A percentile compares a stretch with the other conserved stretches of the same genome.
phyloP scores from a whole-genome alignment of 2,888 invertebrate genomes.

The Mantis religiosa region DNA sequence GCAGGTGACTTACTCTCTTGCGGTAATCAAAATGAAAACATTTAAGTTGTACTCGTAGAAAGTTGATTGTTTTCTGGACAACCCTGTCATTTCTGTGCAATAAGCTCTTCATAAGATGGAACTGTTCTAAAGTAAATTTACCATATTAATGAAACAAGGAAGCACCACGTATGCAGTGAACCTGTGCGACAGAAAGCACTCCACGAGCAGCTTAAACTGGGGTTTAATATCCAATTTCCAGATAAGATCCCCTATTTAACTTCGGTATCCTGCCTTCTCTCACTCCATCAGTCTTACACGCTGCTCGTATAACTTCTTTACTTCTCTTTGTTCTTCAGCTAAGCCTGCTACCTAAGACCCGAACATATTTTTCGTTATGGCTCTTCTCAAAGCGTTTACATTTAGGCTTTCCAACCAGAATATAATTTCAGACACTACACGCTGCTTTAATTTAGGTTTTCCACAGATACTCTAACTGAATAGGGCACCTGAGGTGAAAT shows the following conservation, averaged over 20 bases:
- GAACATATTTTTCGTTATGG: not conserved
- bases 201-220: constrained; percentile 7
- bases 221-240: constrained; percentile 23
- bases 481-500: too few relatives aligned
- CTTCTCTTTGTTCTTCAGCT: not conserved
- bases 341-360: not conserved
- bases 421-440: too few relatives aligned
- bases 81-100: not conserved
- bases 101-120: not conserved
- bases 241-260: constrained; percentile 18
- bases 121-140: not conserved
- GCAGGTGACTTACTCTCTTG: too few relatives aligned
- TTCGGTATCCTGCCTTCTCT: not conserved
- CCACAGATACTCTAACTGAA: too few relatives aligned
- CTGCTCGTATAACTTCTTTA: not conserved
- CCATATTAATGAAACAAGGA: not conserved
- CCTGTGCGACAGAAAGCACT: not conserved
- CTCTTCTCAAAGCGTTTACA: not conserved
- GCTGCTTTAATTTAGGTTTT: too few relatives aligned
- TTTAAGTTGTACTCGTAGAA: too few relatives aligned
- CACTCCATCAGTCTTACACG: not conserved
- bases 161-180: not conserved
- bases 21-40: too few relatives aligned
- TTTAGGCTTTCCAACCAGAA: too few relatives aligned
- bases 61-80: not conserved